Evolutionary conservation across 1,140 invertebrate species (phyloP).

Genomic region (Acromyrmex echinatior): DNA sequence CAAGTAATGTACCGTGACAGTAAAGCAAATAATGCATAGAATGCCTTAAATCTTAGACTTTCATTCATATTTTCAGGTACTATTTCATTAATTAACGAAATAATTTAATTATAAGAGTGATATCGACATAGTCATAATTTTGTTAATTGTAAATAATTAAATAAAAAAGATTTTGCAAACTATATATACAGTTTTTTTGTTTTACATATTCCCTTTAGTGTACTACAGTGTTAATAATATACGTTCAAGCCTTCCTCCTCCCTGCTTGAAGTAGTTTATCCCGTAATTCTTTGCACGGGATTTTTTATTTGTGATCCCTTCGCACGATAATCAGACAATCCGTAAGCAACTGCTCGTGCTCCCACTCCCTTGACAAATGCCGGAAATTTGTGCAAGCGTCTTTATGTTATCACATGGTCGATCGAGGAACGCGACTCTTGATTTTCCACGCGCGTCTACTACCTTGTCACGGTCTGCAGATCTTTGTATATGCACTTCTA

Average conservation of each 20-base stretch:
- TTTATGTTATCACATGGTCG: constrained; percentile 66
- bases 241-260: background rate
- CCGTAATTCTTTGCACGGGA: constrained; percentile 52
- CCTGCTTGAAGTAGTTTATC: constrained; percentile 35
- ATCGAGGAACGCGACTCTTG: constrained; percentile 64
- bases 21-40: background rate
- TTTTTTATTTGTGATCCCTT: constrained; percentile 62
- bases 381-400: constrained; percentile 76
- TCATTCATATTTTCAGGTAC: background rate
- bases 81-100: background rate
- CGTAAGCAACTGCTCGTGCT: constrained; percentile 71
- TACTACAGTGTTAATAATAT: background rate
- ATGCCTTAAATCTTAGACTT: background rate
- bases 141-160: background rate
- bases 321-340: constrained; percentile 65
- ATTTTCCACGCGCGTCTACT: constrained; percentile 64
- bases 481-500: constrained; percentile 62
- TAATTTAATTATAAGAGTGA: background rate
- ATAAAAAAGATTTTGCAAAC: background rate
- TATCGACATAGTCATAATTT: background rate
- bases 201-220: background rate
- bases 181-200: background rate
- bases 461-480: constrained; percentile 32
- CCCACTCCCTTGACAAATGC: constrained; percentile 71
- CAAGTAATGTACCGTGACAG: background rate